These are phyloP conservation scores for Ophion costatus DNA, from an alignment of 2,888 invertebrate species.

Conservation along the genomic window DNA sequence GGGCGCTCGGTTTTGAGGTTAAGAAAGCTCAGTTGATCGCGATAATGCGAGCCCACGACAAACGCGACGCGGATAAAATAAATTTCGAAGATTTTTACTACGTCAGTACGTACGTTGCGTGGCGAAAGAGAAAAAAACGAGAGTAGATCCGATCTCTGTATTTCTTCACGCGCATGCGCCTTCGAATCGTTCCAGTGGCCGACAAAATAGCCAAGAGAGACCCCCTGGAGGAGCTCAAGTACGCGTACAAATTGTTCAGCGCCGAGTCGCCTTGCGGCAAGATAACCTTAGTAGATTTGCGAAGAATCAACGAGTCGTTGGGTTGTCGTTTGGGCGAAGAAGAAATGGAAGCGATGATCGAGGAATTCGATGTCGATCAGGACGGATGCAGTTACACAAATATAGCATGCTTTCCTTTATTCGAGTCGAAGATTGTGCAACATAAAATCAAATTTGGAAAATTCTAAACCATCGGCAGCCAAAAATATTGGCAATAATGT, in stretches of 20 bases:
- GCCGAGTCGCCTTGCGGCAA: slow-evolving; percentile 63
- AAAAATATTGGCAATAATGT: neutral
- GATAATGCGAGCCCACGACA: slow-evolving; percentile 71
- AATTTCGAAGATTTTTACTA: slow-evolving; percentile 74
- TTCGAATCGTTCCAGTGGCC: slow-evolving; percentile 62
- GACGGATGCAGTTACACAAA: slow-evolving; percentile 71
- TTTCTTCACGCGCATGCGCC: neutral
- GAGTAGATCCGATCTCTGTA: neutral
- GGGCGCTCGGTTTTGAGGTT: slow-evolving; percentile 72
- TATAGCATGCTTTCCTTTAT: neutral
- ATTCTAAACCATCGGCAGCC: no score
- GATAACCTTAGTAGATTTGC: slow-evolving; percentile 72
- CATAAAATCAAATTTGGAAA: no score
- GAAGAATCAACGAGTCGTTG: slow-evolving; percentile 67
- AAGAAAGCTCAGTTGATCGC: slow-evolving; percentile 73
- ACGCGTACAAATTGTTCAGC: slow-evolving; percentile 72
- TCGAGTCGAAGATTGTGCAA: neutral
- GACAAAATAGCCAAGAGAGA: slow-evolving; percentile 71
- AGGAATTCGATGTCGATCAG: slow-evolving; percentile 74
- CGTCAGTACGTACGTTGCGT: slow-evolving; percentile 69
- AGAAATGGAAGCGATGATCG: slow-evolving; percentile 75
- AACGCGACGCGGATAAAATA: slow-evolving; percentile 61
- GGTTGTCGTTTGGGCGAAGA: slow-evolving; percentile 70
- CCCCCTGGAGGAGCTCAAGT: slow-evolving; percentile 72
- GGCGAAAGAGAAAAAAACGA: neutral